Percentiles rank a stretch among this genome's conserved stretches.
Conservation (phyloP, 2,888 invertebrate genomes). For the Mantis religiosa region DNA sequence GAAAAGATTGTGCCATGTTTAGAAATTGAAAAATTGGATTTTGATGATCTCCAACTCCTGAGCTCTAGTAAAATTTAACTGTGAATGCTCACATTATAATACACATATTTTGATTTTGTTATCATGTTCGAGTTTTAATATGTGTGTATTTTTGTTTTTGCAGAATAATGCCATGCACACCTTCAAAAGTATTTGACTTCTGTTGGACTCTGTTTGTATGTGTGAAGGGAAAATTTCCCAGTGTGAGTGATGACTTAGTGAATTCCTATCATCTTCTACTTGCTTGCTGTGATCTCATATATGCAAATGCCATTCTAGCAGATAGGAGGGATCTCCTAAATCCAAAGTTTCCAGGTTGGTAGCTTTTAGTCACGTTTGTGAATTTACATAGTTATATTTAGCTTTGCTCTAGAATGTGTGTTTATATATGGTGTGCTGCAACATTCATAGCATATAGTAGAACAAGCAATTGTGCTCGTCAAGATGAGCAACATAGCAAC, state of each 20-base stretch:
- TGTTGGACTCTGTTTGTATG: conserved; percentile 91
- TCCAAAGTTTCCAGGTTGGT: conserved; percentile 68
- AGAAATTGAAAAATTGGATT: too few relatives aligned
- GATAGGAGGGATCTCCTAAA: conserved; percentile 83
- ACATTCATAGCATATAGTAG: too few relatives aligned
- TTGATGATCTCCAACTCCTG: too few relatives aligned
- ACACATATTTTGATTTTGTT: neutral
- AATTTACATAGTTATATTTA: too few relatives aligned
- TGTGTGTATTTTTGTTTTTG: conserved; percentile 33
- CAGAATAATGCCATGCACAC: conserved; percentile 72
- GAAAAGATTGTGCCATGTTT: too few relatives aligned
- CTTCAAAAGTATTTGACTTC: conserved; percentile 83
- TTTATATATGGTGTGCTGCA: too few relatives aligned
- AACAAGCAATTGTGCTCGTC: too few relatives aligned
- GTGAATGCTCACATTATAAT: neutral
- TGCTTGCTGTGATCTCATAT: conserved; percentile 87
- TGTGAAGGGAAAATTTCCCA: conserved; percentile 80
- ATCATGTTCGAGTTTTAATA: neutral
- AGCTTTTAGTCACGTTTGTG: too few relatives aligned
- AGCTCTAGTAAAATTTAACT: neutral
- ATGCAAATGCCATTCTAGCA: conserved; percentile 76
- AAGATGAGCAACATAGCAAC: too few relatives aligned
- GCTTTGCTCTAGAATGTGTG: too few relatives aligned
- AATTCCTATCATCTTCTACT: conserved; percentile 89
- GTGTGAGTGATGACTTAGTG: conserved; percentile 87